phyloP scores from a whole-genome alignment of 37 sponge, comb jelly and placozoan species.

The Bolinopsis microptera region DNA sequence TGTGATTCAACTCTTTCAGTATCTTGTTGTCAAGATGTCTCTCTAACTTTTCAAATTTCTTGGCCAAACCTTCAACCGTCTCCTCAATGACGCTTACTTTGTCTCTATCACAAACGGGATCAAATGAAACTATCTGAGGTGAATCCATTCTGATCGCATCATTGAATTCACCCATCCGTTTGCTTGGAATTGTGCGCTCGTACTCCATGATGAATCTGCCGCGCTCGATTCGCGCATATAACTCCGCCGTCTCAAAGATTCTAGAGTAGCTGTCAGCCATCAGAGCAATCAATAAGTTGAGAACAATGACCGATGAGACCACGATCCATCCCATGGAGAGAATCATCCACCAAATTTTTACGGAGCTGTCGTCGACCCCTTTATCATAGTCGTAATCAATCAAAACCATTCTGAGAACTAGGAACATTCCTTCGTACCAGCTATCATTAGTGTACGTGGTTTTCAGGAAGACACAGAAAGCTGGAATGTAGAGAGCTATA shows the following conservation, averaged over 20 bases:
- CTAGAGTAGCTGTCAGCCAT: conserved; percentile 29
- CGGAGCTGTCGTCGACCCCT: background rate
- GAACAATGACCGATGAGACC: background rate
- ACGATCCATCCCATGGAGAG: conserved; percentile 25
- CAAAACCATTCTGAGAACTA: conserved; percentile 28
- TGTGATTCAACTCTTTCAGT: background rate
- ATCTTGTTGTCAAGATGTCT: background rate
- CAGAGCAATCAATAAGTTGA: conserved; percentile 22
- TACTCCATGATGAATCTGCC: conserved; percentile 25
- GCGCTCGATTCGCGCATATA: conserved; percentile 16
- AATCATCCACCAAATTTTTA: background rate
- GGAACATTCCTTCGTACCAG: background rate
- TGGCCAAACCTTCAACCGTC: background rate
- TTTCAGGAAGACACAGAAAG: conserved; percentile 32
- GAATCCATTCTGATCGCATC: background rate
- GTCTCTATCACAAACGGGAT: conserved; percentile 35
- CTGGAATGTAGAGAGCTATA: conserved; percentile 21
- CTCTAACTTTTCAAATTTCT: conserved; percentile 1
- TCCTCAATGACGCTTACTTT: conserved; percentile 21
- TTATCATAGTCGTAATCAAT: conserved; percentile 25
- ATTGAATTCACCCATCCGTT: background rate
- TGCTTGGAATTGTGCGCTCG: background rate
- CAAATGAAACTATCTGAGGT: background rate
- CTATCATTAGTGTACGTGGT: background rate
- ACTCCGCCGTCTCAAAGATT: conserved; percentile 20